Conservation (phyloP, 2,797 vertebrate species). For the Parauchenoglanis punctatus region DNA sequence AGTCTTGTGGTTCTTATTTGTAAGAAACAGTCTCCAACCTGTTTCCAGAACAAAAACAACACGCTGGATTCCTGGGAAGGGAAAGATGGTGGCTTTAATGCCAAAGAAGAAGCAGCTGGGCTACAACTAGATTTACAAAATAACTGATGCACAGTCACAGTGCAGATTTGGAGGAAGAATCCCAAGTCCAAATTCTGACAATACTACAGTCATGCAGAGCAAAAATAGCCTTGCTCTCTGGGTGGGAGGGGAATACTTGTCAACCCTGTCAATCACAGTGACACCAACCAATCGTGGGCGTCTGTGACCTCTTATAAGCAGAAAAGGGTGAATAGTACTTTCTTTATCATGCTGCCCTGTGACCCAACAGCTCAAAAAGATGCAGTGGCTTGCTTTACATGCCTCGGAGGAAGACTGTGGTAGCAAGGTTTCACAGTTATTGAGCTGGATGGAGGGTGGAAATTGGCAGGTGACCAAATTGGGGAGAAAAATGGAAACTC, state of each 20-base stretch:
- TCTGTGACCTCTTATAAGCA: background rate
- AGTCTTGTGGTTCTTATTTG: background rate
- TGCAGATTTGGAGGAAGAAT: background rate
- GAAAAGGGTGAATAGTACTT: background rate
- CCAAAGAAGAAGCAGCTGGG: too few relatives aligned
- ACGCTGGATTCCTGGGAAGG: too few relatives aligned
- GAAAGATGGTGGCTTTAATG: too few relatives aligned
- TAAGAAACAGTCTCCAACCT: background rate
- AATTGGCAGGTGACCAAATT: background rate
- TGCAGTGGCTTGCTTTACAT: background rate
- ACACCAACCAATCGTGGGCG: background rate
- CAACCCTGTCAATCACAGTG: background rate
- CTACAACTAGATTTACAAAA: too few relatives aligned
- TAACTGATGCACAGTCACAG: background rate
- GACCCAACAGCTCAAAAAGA: background rate
- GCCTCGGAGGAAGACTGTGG: background rate
- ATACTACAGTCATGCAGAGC: background rate
- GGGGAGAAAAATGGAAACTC: background rate
- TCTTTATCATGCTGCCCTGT: background rate
- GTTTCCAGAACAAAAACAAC: too few relatives aligned
- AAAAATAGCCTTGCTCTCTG: background rate
- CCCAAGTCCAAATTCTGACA: background rate
- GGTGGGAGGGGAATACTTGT: background rate
- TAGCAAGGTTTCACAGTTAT: background rate
- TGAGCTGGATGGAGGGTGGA: background rate